Evolutionary conservation across 2,888 invertebrate species (phyloP).

Genomic region (Globia sparganii): DNA sequence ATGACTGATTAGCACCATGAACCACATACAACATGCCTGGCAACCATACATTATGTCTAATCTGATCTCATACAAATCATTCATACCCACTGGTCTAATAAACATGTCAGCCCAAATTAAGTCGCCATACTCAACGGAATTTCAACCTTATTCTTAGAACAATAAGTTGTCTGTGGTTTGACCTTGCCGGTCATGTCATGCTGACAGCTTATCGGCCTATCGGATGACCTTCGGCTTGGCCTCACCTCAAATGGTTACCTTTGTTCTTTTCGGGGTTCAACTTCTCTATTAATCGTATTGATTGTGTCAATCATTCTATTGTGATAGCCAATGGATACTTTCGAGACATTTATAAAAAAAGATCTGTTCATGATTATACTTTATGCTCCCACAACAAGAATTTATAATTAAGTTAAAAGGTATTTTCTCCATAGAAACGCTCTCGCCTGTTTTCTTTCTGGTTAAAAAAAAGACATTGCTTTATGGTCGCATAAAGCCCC

Average conservation of each 20-base stretch:
- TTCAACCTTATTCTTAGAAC: constrained; percentile 38
- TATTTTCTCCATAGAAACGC: no score
- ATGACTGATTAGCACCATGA: constrained; percentile 44
- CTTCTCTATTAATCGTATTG: constrained; percentile 45
- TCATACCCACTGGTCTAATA: constrained; percentile 55
- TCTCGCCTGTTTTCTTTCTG: no score
- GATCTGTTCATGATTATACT: not conserved
- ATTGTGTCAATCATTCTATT: constrained; percentile 25
- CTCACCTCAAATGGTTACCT: constrained; percentile 65
- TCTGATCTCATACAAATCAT: constrained; percentile 62
- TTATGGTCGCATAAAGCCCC: no score
- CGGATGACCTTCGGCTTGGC: constrained; percentile 73
- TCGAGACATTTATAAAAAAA: not conserved
- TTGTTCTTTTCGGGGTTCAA: constrained; percentile 62
- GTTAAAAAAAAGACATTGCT: no score
- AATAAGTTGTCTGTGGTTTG: constrained; percentile 49
- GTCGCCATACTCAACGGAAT: not conserved
- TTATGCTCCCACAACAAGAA: not conserved
- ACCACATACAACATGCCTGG: constrained; percentile 40
- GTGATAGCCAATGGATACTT: not conserved
- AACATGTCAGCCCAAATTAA: constrained; percentile 61
- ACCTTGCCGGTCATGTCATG: constrained; percentile 74
- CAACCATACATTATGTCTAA: constrained; percentile 61
- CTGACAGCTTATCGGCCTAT: constrained; percentile 73
- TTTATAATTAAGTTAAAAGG: not conserved